Percentiles rank a stretch among this genome's conserved stretches.
These are phyloP conservation scores for Conus canariensis DNA, from an alignment of 2,888 invertebrate species.

Conservation along the genomic window DNA sequence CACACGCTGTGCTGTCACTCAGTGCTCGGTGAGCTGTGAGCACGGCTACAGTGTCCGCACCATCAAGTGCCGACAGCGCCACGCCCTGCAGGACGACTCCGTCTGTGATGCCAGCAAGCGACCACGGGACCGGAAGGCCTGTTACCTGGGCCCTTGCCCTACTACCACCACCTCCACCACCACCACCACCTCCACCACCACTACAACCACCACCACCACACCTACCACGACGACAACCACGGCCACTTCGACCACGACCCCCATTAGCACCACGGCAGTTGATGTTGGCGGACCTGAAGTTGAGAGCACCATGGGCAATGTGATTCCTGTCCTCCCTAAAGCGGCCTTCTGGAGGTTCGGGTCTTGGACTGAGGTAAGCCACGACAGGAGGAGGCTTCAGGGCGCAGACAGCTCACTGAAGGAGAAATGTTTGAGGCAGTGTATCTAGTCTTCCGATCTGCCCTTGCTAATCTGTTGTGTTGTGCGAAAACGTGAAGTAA, in stretches of 20 bases:
- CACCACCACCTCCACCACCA: neutral
- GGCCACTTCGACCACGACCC: neutral
- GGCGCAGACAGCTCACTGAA: too few relatives aligned
- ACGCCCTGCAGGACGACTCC: constrained; percentile 62
- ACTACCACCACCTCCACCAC: constrained; percentile 47
- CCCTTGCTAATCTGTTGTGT: neutral
- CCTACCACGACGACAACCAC: neutral
- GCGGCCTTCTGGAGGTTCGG: constrained; percentile 50
- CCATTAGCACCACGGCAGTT: neutral
- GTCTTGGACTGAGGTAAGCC: constrained; percentile 74
- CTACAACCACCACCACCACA: neutral
- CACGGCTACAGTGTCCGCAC: constrained; percentile 66
- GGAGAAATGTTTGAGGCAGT: too few relatives aligned
- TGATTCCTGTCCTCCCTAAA: neutral
- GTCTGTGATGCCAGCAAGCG: constrained; percentile 70
- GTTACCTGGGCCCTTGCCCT: constrained; percentile 65
- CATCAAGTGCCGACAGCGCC: constrained; percentile 64
- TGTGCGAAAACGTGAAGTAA: neutral
- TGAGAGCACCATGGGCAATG: neutral
- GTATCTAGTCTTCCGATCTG: too few relatives aligned
- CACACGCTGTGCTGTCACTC: constrained; percentile 1
- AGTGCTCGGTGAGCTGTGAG: constrained; percentile 76
- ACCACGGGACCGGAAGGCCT: constrained; percentile 63
- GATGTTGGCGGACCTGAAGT: neutral
- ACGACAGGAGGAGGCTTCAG: neutral